These are phyloP conservation scores for Onychostruthus taczanowskii DNA, from an alignment of 2,113 vertebrate species.

Conservation along the genomic window DNA sequence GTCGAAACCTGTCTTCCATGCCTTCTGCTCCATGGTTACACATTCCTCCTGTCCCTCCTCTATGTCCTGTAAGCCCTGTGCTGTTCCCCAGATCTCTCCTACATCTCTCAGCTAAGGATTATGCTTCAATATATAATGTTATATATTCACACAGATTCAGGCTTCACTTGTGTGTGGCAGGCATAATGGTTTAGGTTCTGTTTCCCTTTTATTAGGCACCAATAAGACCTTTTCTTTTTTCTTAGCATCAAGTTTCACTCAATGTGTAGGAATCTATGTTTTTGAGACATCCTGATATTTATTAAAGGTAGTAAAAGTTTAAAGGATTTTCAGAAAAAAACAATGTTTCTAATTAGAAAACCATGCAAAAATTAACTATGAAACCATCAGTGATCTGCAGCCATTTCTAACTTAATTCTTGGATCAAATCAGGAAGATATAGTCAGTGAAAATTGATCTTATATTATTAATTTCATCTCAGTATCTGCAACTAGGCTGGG, in stretches of 20 bases:
- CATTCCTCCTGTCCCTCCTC: not conserved
- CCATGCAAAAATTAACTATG: not conserved
- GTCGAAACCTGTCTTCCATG: not conserved
- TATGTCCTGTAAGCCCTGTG: not conserved
- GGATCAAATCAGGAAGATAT: not conserved
- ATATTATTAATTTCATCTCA: not conserved
- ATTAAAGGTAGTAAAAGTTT: not conserved
- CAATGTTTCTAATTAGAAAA: not conserved
- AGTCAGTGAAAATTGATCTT: not conserved
- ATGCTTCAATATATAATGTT: not conserved
- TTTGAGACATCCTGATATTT: not conserved
- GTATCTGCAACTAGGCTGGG: not conserved
- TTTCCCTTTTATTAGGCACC: not conserved
- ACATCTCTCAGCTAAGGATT: not conserved
- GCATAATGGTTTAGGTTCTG: not conserved
- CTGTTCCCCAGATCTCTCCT: not conserved
- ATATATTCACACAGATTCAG: not conserved
- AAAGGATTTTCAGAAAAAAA: not conserved
- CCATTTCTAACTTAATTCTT: not conserved
- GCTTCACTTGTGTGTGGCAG: not conserved
- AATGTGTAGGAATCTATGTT: not conserved
- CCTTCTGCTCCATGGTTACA: not conserved
- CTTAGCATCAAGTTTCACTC: not conserved
- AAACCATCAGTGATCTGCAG: not conserved
- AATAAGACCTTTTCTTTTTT: not conserved